Evolutionary conservation across 1,140 invertebrate species (phyloP).

Genomic region (Panagrolaimus sp.): DNA sequence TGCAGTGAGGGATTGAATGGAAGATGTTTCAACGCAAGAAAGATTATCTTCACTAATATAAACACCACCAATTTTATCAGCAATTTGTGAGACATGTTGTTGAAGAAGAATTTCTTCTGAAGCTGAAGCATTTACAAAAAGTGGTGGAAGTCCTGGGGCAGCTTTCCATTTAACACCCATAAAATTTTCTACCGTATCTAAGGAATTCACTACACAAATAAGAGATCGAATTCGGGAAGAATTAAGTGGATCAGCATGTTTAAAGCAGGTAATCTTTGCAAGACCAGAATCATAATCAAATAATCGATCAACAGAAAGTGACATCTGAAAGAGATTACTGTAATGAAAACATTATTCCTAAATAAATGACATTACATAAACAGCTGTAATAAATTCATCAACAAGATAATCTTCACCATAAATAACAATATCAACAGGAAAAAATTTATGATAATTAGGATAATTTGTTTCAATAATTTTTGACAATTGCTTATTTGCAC

Average conservation of each 20-base stretch:
- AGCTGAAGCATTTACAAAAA: neutral
- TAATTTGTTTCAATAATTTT: slow-evolving; percentile 10
- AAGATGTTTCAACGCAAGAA: neutral
- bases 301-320: slow-evolving; percentile 20
- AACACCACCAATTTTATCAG: slow-evolving; percentile 11
- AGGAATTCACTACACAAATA: slow-evolving; percentile 30
- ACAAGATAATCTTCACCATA: slow-evolving; percentile 29
- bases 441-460: neutral
- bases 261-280: slow-evolving; percentile 27
- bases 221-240: slow-evolving; percentile 30
- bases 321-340: slow-evolving; percentile 10
- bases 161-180: neutral
- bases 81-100: neutral
- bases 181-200: slow-evolving; percentile 19
- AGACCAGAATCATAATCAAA: slow-evolving; percentile 30
- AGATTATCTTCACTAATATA: neutral
- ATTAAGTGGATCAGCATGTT: neutral
- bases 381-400: slow-evolving; percentile 31
- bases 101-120: neutral
- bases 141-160: neutral
- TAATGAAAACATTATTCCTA: too few species aligned
- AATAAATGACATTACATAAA: slow-evolving; percentile 22
- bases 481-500: slow-evolving; percentile 7
- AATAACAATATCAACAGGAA: slow-evolving; percentile 18
- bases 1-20: neutral